Evolutionary conservation across 2,797 vertebrate genomes (phyloP), one percentile per base, ranked within the genome.

Genomic region (Neosilurus mollespiculum): DNA sequence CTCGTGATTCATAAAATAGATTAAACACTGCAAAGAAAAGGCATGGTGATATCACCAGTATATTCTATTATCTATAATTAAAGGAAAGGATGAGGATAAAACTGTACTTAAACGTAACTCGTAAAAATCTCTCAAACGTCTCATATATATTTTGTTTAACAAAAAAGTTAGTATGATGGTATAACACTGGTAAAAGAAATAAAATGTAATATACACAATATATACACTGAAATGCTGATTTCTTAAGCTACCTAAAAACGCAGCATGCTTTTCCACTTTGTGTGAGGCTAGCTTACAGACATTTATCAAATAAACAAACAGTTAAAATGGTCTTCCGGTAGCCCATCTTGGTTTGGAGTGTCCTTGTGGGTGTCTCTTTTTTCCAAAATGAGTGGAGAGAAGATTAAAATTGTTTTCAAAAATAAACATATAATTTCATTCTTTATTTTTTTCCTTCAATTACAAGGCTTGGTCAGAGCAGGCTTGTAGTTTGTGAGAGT

Each of bases 371-470:
- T 91, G 92, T 93, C 92, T 93, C 90, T 81, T 91, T 94, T 87
- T 88, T 82, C 93, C 91, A 94, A 92, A 94, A 93, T 93, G 93
- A 94, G 93, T 93, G 94, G 91, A 92, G 93, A 95, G 94, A 93
- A 95, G 93, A 95, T 95, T 94, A 94, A 95, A 95, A 95, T 95
- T 95, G 94, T 95, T 94, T 93, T 94, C 93, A 94, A 95, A 95
- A 95, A 95, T 95, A 95, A 95, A 95, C 95, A 95, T 95, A 93
- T 95, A 95, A 95, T 95, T 95, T 95, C 90, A 93, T 92, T 94
- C 93, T 93, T 94, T 94, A 94, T 95, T 95, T 95, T 95, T 94
- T 95, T 84, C 86, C 93, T 94, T 93, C 94, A 95, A 95, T 95
- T 95, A 95, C 94, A 95, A 94, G 94, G 94, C 94, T 93, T 91